Conservation (phyloP, 2,113 vertebrate genomes). For the Calyptomena viridis region DNA sequence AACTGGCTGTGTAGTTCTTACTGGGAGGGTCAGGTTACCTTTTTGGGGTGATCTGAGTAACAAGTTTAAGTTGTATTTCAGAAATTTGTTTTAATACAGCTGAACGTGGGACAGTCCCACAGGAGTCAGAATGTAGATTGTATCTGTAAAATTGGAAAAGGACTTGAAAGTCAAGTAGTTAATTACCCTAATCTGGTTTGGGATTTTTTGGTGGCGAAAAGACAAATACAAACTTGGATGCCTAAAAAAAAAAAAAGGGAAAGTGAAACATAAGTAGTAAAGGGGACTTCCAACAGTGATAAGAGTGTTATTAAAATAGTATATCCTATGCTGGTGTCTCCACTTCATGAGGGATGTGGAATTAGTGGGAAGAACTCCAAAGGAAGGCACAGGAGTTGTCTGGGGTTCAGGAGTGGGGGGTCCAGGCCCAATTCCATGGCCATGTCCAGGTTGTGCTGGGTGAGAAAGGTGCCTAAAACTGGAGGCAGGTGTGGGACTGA, state of each 20-base stretch:
- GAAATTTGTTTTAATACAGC: neutral
- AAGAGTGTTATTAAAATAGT: neutral
- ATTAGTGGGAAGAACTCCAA: neutral
- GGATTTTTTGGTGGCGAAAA: neutral
- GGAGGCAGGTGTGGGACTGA: neutral
- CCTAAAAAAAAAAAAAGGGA: neutral
- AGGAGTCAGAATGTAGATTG: neutral
- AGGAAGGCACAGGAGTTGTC: neutral
- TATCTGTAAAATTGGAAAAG: neutral
- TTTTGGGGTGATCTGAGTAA: neutral
- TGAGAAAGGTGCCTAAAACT: neutral
- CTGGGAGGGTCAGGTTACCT: neutral
- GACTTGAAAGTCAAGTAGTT: neutral
- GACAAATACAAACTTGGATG: neutral
- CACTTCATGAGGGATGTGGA: neutral
- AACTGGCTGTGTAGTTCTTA: neutral
- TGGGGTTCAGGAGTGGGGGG: no score
- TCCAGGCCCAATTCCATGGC: rapidly evolving
- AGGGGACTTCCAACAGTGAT: neutral
- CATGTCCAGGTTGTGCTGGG: neutral
- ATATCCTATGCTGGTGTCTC: neutral
- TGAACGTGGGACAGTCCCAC: neutral
- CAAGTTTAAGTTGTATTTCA: neutral
- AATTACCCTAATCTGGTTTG: neutral
- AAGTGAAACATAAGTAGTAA: neutral